Evolutionary conservation across 1,140 invertebrate species (phyloP), one percentile per base, ranked within the genome.

Genomic region (Leptinotarsa lineolata): DNA sequence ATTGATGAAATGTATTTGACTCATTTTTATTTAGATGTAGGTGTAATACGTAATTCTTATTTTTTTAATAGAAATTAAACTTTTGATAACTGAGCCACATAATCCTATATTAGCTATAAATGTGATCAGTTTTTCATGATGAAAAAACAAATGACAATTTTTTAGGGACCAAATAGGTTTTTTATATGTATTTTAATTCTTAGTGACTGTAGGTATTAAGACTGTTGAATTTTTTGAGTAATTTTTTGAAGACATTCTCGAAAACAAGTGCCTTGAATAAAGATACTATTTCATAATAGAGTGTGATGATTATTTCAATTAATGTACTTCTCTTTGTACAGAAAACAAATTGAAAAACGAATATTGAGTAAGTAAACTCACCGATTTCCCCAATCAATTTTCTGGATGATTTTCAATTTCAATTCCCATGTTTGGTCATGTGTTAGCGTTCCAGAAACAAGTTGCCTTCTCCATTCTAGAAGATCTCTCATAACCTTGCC

Each of bases 331-430:
- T 54, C 2, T 54, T 54, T 5, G 48, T 54, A 18, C 30, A 39
- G 30, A 8, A 11, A 39, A 39, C 1, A 30, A 30, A 39, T 39
- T 39, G 30, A 39, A 39, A 39, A 39, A 39, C 30, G 1, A 54
- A 54, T 15, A 54, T 16, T n/a, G 13, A n/a, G n/a, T n/a, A 18
- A n/a, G 2, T 16, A n/a, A 1, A 92, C 92, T 93, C 84, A 95
- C 95, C 94, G 90, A 88, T 97, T 97, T 67, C 95, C 96, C 95
- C 95, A 97, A 85, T 98, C 96, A 61, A 98, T 94, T 85, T 96
- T 96, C 30, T 90, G 90, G 70, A 94, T 94, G 64, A 97, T 94
- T 81, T 94, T 92, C 72, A 94, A 86, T 83, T 95, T 93, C 30
- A 97, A 81, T 79, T 96, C 95, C 63, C 90, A 85, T 1, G 92